A percentile compares a stretch with the other conserved stretches of the same genome.
phyloP scores from a whole-genome alignment of 2,888 invertebrate genomes.

The Platycheirus albimanus region DNA sequence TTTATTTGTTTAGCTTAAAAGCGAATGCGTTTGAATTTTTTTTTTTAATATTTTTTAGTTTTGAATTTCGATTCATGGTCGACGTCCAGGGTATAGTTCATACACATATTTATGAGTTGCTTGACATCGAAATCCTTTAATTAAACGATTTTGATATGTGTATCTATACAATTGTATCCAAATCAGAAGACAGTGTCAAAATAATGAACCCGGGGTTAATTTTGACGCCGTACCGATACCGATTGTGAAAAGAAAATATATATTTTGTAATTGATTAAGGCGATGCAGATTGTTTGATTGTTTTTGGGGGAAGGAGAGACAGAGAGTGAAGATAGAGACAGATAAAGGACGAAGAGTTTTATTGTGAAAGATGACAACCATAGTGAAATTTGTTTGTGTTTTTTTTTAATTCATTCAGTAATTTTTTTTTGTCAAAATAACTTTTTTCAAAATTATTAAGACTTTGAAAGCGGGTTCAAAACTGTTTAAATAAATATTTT shows the following conservation, averaged over 20 bases:
- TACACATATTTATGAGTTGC: conserved; percentile 50
- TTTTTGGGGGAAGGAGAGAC: background rate
- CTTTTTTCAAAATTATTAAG: conserved; percentile 22
- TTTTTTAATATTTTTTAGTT: background rate
- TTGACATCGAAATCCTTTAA: conserved; percentile 49
- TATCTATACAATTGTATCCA: conserved; percentile 76
- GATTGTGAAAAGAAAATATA: conserved; percentile 6
- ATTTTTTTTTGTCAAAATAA: conserved; percentile 11
- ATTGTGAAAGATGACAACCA: conserved; percentile 66
- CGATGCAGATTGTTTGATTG: conserved; percentile 47
- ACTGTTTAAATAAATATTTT: too few relatives aligned
- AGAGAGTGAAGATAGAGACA: conserved; percentile 41
- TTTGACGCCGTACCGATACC: conserved; percentile 74
- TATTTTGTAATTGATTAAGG: too few relatives aligned
- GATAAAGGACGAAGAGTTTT: conserved; percentile 47
- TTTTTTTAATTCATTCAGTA: background rate
- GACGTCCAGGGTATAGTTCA: conserved; percentile 71
- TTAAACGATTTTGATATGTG: conserved; percentile 58
- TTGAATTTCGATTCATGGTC: conserved; percentile 47
- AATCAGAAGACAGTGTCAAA: conserved; percentile 83
- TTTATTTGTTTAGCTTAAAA: conserved; percentile 51
- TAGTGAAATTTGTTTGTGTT: conserved; percentile 35
- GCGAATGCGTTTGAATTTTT: conserved; percentile 29
- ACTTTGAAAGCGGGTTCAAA: conserved; percentile 39
- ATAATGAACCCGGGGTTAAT: conserved; percentile 81